phyloP scores from a whole-genome alignment of 2,797 vertebrate species.

The Protosalanx chinensis region DNA sequence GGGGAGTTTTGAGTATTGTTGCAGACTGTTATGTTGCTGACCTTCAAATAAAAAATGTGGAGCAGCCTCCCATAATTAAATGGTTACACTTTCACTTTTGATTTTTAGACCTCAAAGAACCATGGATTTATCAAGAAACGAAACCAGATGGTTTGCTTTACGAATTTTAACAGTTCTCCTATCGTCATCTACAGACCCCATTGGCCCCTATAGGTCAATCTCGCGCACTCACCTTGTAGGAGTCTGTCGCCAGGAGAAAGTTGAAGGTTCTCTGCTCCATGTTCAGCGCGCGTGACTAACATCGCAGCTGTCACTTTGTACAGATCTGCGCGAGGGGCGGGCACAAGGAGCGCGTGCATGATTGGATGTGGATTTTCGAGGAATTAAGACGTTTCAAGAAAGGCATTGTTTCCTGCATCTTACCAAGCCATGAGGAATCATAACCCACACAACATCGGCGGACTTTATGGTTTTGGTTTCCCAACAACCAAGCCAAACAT shows the following conservation, averaged over 20 bases:
- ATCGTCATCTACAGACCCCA: conserved; percentile 14
- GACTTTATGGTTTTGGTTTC: background rate
- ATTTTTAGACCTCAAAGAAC: no score
- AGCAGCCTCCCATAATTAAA: no score
- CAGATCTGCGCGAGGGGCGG: background rate
- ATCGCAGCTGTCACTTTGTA: conserved; percentile 65
- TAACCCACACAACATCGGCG: no score
- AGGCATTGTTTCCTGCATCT: no score
- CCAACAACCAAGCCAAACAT: background rate
- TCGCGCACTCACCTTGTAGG: conserved; percentile 84
- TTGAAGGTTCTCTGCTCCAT: conserved; percentile 91
- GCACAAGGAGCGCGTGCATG: background rate
- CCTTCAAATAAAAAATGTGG: no score
- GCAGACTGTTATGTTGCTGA: no score
- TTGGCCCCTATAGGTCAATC: conserved; percentile 38
- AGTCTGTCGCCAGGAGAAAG: conserved; percentile 90
- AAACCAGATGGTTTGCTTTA: no score
- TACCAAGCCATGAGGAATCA: no score
- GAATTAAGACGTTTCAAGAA: background rate
- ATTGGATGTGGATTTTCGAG: background rate
- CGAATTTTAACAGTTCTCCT: conserved; percentile 33
- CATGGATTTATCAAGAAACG: no score
- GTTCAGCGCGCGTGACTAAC: conserved; percentile 60
- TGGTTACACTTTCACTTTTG: no score
- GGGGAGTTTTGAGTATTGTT: no score